Base-by-base conservation (phyloP, 1,140 invertebrate genomes). In the Drosophila pseudoananassae region DNA sequence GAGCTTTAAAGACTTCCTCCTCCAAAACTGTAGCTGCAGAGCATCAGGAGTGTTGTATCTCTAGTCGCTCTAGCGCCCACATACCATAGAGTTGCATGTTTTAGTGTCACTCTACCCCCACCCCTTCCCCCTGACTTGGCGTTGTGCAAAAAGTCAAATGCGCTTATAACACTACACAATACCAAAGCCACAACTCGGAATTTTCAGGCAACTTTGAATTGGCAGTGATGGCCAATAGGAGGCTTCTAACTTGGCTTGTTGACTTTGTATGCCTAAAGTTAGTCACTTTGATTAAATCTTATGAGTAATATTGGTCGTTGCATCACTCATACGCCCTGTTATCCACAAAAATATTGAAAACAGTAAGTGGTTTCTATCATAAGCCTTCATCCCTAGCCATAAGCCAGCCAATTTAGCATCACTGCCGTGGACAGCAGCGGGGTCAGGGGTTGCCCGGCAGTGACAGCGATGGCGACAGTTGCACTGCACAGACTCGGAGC, bases 141-240 rank as follows among this genome's bases (percentile, higher is more conserved):
- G 25, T 49, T 27, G 72, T 59, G 72, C 72, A 76, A 81, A 72
- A 76, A 79, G 76, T 81, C 72, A 79, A 81, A 79, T 81, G 77
- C 76, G 77, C 78, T 81, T 81, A 81, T 81, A 76, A 79, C 78
- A 81, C 78, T 65, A 59, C 76, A 75, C 58, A 57, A 66, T 74
- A 53, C 40, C n/a, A 57, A 52, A 49, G 56, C 36, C 54, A 52
- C 20, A 61, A 23, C 58, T 53, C 33, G 27, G 14, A 43, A 57
- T 29, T 50, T 57, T 27, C 47, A 63, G 43, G n/a, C n/a, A 3
- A 33, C 8, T 29, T 56, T 43, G 10, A 38, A 52, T 40, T 69
- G 40, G 49, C 25, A 55, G 59, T 31, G 43, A 17, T 5, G 15
- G 38, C n/a, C 14, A 14, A 38, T 1, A 14, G 12, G 14, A 15